A percentile compares a stretch with the other conserved stretches of the same genome.
phyloP scores from a whole-genome alignment of 2,888 invertebrate species.

The Hoplodrina ambigua region DNA sequence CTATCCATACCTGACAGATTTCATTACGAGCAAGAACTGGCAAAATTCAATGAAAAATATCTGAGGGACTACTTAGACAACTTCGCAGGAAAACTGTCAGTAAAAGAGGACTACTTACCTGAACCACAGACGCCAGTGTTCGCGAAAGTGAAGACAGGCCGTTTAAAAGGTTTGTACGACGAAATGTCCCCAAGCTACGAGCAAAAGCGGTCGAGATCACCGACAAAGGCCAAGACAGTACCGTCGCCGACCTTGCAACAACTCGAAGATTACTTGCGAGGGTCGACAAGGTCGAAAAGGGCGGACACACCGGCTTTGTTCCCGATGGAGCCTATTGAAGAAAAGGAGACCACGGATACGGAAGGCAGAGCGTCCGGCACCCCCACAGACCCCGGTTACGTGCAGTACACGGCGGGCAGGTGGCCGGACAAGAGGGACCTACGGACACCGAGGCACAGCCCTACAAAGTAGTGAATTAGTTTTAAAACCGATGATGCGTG shows the following conservation, averaged over 20 bases:
- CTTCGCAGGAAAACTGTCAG: constrained; percentile 79
- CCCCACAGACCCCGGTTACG: constrained; percentile 93
- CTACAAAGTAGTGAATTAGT: constrained; percentile 74
- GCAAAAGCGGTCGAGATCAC: constrained; percentile 79
- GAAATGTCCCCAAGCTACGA: constrained; percentile 83
- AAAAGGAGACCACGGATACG: constrained; percentile 78
- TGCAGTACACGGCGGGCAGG: constrained; percentile 93
- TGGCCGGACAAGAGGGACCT: constrained; percentile 91
- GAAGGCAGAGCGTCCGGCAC: constrained; percentile 91
- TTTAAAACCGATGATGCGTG: constrained; percentile 54
- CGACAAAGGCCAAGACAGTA: constrained; percentile 81
- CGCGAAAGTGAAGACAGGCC: constrained; percentile 84
- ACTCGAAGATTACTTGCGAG: constrained; percentile 85
- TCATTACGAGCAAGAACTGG: constrained; percentile 85
- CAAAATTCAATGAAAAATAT: constrained; percentile 86
- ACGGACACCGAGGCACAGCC: constrained; percentile 91
- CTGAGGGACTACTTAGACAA: constrained; percentile 83
- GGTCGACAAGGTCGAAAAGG: constrained; percentile 77
- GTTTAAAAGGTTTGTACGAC: constrained; percentile 81
- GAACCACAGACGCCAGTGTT: constrained; percentile 88
- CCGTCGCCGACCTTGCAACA: constrained; percentile 87
- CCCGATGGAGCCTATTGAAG: constrained; percentile 89
- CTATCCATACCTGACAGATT: constrained; percentile 79
- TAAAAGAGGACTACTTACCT: constrained; percentile 85
- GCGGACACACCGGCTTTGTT: constrained; percentile 86